Evolutionary conservation across 2,888 invertebrate genomes (phyloP).

Genomic region (Listrodromus nycthemerus): DNA sequence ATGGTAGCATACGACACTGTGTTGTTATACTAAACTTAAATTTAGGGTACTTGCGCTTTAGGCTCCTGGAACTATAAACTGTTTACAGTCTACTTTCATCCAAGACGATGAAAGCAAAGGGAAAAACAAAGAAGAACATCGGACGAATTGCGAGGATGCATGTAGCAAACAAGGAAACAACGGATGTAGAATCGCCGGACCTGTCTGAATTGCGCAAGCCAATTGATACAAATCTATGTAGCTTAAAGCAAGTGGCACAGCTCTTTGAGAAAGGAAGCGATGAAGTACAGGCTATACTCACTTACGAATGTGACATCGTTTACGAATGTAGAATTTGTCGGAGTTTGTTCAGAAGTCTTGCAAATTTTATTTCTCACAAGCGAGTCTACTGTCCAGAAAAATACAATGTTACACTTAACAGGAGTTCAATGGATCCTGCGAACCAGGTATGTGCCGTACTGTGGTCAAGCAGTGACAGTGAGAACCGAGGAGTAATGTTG

Average conservation of each 20-base stretch:
- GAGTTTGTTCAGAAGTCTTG: slow-evolving; percentile 93
- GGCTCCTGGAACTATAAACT: background rate
- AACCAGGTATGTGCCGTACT: slow-evolving; percentile 84
- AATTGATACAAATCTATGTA: slow-evolving; percentile 89
- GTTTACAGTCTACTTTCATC: background rate
- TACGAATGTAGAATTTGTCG: slow-evolving; percentile 96
- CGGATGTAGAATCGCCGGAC: slow-evolving; percentile 67
- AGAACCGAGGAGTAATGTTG: slow-evolving; percentile 1
- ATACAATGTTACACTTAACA: slow-evolving; percentile 85
- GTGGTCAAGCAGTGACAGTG: background rate
- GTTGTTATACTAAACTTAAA: background rate
- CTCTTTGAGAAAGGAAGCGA: slow-evolving; percentile 91
- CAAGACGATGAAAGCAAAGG: slow-evolving; percentile 71
- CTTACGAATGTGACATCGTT: slow-evolving; percentile 94
- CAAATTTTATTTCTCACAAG: slow-evolving; percentile 96
- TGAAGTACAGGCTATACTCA: slow-evolving; percentile 89
- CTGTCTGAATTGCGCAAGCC: slow-evolving; percentile 86
- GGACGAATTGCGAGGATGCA: slow-evolving; percentile 71
- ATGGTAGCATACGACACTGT: background rate
- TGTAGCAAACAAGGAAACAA: slow-evolving; percentile 51
- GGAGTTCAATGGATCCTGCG: slow-evolving; percentile 84
- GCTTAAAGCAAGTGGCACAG: slow-evolving; percentile 89
- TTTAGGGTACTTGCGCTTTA: background rate
- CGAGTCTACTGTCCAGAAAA: slow-evolving; percentile 91
- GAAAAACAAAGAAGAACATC: slow-evolving; percentile 72